Base-by-base conservation (phyloP, 2,113 vertebrate species). In the Elephantulus edwardii region DNA sequence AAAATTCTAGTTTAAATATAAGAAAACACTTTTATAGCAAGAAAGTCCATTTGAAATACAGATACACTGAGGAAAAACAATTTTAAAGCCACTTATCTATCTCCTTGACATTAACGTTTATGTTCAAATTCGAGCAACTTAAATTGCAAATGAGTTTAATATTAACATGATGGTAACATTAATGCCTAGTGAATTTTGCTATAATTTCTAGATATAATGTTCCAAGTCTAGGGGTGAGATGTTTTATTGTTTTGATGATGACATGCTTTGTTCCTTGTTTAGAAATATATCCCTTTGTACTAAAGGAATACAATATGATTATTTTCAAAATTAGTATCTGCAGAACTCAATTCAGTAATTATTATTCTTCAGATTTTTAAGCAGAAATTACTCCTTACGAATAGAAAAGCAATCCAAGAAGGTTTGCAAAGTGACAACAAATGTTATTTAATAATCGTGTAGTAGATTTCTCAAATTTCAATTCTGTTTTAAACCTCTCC, bases 31-130 rank as follows among this genome's bases (percentile, higher is more conserved):
- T 74, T 48, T 62, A 30, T n/a, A 79, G 71, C 22, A 16, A 93
- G 72, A 79, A 75, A 71, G 64, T 92, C 74, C 66, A 48, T 89
- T 87, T 92, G 5, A 92, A 92, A 92, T 48, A 83, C 0, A 78
- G 6, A 83, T 58, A n/a, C 12, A 54, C 11, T 38, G 7, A 77
- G 92, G 14, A 44, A 79, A 87, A 79, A 44, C 0, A 50, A 14
- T 40, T 93, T 93, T 92, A 42, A 17, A 83, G 24, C 81, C 77
- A 72, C 3, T 2, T 52, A 8, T 13, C 46, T 84, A 7, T 48
- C 35, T 62, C 44, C 14, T 76, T 78, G 22, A n/a, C 9, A 70
- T 66, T 48, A 13, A 17, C 89, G 0, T 93, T 82, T 44, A 81
- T 79, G 7, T 89, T 92, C 33, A 88, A 38, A 86, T 84, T 79